Conservation (phyloP, 2,113 vertebrate species). For the Rhabdomys dilectus region DNA sequence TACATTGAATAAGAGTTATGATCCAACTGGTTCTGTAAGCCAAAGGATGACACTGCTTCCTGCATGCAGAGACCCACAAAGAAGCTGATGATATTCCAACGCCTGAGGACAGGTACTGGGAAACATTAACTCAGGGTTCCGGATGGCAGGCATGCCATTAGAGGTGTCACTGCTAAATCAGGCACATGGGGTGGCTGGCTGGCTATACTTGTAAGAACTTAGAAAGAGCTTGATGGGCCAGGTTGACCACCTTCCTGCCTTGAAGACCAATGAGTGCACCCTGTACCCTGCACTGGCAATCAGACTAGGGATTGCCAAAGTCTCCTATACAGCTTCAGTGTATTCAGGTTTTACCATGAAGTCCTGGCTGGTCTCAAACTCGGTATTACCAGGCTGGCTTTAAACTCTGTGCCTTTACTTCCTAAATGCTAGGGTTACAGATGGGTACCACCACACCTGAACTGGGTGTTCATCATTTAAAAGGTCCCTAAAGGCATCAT, state of each 20-base stretch:
- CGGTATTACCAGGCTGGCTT: no score
- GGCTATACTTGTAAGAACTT: background rate
- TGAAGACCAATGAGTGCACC: background rate
- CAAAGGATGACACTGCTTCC: background rate
- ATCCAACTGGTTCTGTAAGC: conserved; percentile 1
- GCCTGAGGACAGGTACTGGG: background rate
- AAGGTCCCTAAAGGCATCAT: conserved; percentile 76
- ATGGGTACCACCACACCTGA: background rate
- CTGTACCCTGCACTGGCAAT: background rate
- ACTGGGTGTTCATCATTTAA: background rate
- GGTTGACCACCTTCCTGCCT: background rate
- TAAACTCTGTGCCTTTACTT: background rate
- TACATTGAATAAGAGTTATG: conserved; percentile 1
- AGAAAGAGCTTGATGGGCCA: background rate
- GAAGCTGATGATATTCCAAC: background rate
- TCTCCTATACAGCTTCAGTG: background rate
- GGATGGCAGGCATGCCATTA: no score
- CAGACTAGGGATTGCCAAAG: background rate
- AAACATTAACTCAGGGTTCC: background rate
- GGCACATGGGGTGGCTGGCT: background rate
- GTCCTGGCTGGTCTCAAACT: background rate
- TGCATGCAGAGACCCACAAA: background rate
- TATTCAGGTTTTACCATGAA: background rate
- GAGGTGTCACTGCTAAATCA: background rate
- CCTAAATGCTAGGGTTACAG: background rate